Evolutionary conservation across 2,113 vertebrate genomes (phyloP).

Genomic region (Semnopithecus entellus): DNA sequence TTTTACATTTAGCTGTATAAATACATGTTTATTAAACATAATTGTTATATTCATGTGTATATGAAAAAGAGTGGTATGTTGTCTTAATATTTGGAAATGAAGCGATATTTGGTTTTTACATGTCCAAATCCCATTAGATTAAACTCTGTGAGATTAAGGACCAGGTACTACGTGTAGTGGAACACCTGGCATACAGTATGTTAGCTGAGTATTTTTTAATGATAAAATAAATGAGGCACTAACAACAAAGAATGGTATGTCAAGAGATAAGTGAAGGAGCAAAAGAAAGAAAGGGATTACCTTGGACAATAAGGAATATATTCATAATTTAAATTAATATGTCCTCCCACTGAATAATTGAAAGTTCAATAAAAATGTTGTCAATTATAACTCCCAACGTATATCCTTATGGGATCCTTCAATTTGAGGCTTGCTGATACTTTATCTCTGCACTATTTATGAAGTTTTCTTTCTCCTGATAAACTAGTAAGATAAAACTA

Average conservation of each 20-base stretch:
- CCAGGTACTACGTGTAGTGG: not conserved
- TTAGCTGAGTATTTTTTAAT: not conserved
- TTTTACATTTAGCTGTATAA: not conserved
- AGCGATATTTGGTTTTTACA: not conserved
- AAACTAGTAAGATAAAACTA: not conserved
- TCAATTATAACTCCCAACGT: constrained; percentile 1
- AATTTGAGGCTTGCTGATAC: not conserved
- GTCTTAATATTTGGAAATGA: not conserved
- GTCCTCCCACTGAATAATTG: constrained; percentile 20
- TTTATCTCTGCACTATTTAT: constrained; percentile 43
- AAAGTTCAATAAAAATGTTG: not conserved
- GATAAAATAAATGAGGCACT: not conserved
- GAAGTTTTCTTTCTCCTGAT: not conserved
- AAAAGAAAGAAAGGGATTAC: not conserved
- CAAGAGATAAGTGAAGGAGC: not conserved
- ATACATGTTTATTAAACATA: not conserved
- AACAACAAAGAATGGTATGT: not conserved
- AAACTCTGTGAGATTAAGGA: not conserved
- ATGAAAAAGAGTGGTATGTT: not conserved
- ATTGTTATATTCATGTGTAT: not conserved
- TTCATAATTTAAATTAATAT: constrained; percentile 31
- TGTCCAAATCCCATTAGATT: not conserved
- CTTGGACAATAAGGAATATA: not conserved
- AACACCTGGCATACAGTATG: not conserved
- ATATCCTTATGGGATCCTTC: not conserved